A percentile compares a stretch with the other conserved stretches of the same genome.
Evolutionary conservation across 2,113 vertebrate species (phyloP).

Genomic region (Syngnathus floridae): DNA sequence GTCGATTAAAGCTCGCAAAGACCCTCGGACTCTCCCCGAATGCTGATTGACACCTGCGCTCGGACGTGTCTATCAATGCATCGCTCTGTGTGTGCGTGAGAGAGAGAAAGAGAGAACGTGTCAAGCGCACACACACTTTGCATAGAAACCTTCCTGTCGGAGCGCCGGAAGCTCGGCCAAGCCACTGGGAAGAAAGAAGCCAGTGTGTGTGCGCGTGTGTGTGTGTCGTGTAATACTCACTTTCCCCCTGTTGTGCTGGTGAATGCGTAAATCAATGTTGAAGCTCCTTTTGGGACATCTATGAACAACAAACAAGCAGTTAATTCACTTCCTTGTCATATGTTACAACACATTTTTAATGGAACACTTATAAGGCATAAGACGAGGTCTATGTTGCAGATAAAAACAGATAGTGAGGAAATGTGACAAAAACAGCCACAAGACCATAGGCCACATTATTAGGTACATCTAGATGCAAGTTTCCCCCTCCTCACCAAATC

Average conservation of each 20-base stretch:
- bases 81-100: slow-evolving; percentile 34
- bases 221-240: slow-evolving; percentile 22
- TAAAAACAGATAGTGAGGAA: no score
- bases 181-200: slow-evolving; percentile 53
- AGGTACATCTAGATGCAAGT: no score
- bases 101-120: no score
- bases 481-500: no score
- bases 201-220: slow-evolving; percentile 50
- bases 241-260: slow-evolving; percentile 23
- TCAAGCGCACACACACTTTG: slow-evolving; percentile 26
- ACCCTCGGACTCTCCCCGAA: slow-evolving; percentile 48
- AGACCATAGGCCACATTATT: no score
- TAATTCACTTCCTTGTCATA: background rate
- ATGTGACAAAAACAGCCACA: no score
- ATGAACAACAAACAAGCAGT: background rate
- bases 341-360: background rate
- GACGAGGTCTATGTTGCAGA: no score
- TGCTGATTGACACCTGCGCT: slow-evolving; percentile 67
- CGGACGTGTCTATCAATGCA: slow-evolving; percentile 51
- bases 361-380: background rate
- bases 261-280: slow-evolving; percentile 30
- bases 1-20: slow-evolving; percentile 16
- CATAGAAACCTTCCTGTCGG: slow-evolving; percentile 61
- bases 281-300: slow-evolving; percentile 32
- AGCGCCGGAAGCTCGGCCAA: slow-evolving; percentile 50